These are phyloP conservation scores for Epistrophella euchroma DNA, from an alignment of 2,888 invertebrate species.

Conservation along the genomic window DNA sequence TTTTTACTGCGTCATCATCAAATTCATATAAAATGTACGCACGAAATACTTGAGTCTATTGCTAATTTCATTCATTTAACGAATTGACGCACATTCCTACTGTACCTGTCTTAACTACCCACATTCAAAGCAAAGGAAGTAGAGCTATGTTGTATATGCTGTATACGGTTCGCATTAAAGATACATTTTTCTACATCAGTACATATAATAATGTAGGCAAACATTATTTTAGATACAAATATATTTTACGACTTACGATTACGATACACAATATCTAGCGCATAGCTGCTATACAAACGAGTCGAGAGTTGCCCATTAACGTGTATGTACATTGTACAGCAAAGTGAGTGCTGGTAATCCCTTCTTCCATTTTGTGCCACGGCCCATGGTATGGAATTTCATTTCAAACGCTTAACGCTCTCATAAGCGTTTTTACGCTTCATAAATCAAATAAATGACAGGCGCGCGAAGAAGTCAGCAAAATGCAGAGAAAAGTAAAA, in stretches of 20 bases:
- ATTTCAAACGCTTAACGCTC: constrained; percentile 57
- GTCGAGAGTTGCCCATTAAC: background rate
- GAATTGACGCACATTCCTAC: constrained; percentile 55
- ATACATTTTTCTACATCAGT: constrained; percentile 7
- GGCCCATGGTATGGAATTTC: constrained; percentile 68
- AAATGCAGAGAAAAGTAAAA: constrained; percentile 9
- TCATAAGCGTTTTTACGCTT: constrained; percentile 70
- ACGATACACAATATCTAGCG: background rate
- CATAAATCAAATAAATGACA: constrained; percentile 70
- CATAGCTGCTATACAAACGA: background rate
- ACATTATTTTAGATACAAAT: background rate
- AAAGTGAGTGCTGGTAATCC: constrained; percentile 1
- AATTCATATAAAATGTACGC: constrained; percentile 23
- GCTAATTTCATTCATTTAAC: constrained; percentile 65
- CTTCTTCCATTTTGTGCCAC: constrained; percentile 55
- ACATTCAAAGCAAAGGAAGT: constrained; percentile 52
- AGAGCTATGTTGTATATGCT: background rate
- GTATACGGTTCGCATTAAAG: background rate
- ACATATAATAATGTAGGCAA: background rate
- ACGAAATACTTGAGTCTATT: constrained; percentile 1
- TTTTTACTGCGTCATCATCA: constrained; percentile 9
- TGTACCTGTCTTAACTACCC: constrained; percentile 8
- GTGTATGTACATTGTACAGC: constrained; percentile 2
- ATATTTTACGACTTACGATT: constrained; percentile 22
- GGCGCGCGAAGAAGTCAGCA: constrained; percentile 27